Evolutionary conservation across 1,140 invertebrate genomes (phyloP), one percentile per base, ranked within the genome.

Genomic region (Drosophila albomicans): DNA sequence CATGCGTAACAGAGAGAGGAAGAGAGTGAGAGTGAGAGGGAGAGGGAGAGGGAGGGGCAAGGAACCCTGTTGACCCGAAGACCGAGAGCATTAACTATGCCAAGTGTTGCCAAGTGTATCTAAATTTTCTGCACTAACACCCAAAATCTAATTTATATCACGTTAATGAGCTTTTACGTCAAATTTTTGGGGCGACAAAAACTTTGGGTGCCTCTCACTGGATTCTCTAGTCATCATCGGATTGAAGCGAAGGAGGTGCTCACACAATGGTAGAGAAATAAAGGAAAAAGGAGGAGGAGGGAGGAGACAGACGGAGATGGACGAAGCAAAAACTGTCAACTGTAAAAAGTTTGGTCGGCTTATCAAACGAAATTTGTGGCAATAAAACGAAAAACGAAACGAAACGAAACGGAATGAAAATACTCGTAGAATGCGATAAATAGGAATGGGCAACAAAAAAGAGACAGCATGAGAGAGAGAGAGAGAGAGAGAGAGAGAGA

Each of bases 131-230:
- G 82, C 82, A 87, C 82, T 79, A 81, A 78, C 85, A 84, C 80
- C 80, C 75, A 75, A 88, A 88, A 88, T 89, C 84, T 88, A 89
- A 88, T 88, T 88, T 88, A 88, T 89, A 88, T 89, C 78, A 88
- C 85, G 84, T 88, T 88, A 88, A 88, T 88, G 84, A 88, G 84
- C 84, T 84, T 88, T 89, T 84, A 81, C 87, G 80, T 89, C 77
- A 80, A 76, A 84, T 67, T 88, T 81, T 85, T 78, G 59, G 61
- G 41, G 41, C 51, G 45, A 63, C 41, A 70, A 63, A 32, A 65
- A 56, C 4, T 65, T 65, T 35, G 63, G 20, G 35, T 25, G 41
- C 5, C 5, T 45, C n/a, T 25, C 20, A 25, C 20, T 25, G 35
- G 30, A 54, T 43, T 15, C 15, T 35, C 15, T 35, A 48, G 16